Percentiles rank a stretch among this genome's conserved stretches.
Conservation (phyloP, 2,888 invertebrate genomes). For the Drosophila emarginata region DNA sequence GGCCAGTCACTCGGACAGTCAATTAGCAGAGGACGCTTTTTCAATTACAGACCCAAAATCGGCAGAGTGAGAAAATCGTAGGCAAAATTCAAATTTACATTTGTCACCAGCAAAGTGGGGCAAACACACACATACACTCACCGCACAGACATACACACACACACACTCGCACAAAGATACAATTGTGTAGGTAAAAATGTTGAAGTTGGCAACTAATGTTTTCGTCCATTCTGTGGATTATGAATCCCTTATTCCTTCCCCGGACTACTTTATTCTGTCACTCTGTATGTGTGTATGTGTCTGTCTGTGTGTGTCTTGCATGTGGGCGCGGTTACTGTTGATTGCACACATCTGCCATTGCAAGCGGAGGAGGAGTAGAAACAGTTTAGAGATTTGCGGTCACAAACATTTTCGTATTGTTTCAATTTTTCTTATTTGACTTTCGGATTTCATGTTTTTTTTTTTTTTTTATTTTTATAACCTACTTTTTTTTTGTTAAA, state of each 20-base stretch:
- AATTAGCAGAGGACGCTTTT: constrained; percentile 72
- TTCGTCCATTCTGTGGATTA: constrained; percentile 8
- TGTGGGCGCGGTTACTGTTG: constrained; percentile 9
- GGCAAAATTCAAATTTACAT: constrained; percentile 45
- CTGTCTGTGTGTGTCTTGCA: not conserved
- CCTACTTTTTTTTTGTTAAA: too few species aligned
- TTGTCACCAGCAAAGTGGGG: constrained; percentile 54
- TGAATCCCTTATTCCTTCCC: constrained; percentile 6
- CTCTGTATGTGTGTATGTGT: not conserved
- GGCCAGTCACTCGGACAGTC: constrained; percentile 70
- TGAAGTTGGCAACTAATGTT: constrained; percentile 1
- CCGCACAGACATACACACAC: not conserved
- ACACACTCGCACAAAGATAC: not conserved
- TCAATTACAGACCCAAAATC: constrained; percentile 67
- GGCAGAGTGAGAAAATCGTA: constrained; percentile 21
- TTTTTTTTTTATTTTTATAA: not conserved
- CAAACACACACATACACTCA: constrained; percentile 24
- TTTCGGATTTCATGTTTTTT: not conserved
- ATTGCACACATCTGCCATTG: constrained; percentile 9
- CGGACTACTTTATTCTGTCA: not conserved
- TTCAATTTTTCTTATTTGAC: not conserved
- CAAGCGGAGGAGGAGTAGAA: not conserved
- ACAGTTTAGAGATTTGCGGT: not conserved
- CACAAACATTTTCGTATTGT: not conserved
- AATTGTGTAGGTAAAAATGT: constrained; percentile 12